Evolutionary conservation across 2,797 vertebrate species (phyloP).

Genomic region (Peromyscus attwateri): DNA sequence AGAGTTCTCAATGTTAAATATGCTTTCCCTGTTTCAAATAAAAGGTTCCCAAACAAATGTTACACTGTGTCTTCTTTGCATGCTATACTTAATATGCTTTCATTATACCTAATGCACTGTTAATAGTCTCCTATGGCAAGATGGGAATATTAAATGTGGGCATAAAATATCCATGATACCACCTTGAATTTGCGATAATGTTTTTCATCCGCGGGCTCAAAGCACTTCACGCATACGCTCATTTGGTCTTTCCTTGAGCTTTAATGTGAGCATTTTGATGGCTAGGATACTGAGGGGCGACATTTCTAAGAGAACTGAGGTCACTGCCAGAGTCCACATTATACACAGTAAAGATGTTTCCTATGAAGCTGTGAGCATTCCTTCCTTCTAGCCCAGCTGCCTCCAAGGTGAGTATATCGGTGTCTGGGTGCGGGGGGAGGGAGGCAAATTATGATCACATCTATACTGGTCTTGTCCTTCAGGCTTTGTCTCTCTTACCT

Average conservation of each 20-base stretch:
- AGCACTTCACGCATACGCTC: conserved; percentile 6
- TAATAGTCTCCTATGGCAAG: conserved; percentile 61
- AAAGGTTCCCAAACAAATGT: conserved; percentile 43
- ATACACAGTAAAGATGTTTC: background rate
- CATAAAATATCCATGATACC: conserved; percentile 53
- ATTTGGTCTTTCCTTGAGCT: conserved; percentile 44
- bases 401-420: background rate
- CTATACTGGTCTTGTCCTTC: background rate
- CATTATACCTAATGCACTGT: conserved; percentile 71
- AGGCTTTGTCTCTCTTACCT: conserved; percentile 89
- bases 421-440: background rate
- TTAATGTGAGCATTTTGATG: conserved; percentile 4
- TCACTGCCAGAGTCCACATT: background rate
- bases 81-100: conserved; percentile 61
- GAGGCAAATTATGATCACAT: background rate
- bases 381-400: background rate
- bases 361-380: background rate
- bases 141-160: conserved; percentile 44
- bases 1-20: conserved; percentile 21
- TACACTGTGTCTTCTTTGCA: conserved; percentile 37
- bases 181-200: conserved; percentile 53
- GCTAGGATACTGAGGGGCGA: background rate
- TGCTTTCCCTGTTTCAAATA: background rate
- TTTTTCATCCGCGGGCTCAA: conserved; percentile 55
- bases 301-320: background rate